These are phyloP conservation scores for human (Homo sapiens) DNA, from an alignment of 2,113 vertebrate species.

Conservation along the genomic window DNA sequence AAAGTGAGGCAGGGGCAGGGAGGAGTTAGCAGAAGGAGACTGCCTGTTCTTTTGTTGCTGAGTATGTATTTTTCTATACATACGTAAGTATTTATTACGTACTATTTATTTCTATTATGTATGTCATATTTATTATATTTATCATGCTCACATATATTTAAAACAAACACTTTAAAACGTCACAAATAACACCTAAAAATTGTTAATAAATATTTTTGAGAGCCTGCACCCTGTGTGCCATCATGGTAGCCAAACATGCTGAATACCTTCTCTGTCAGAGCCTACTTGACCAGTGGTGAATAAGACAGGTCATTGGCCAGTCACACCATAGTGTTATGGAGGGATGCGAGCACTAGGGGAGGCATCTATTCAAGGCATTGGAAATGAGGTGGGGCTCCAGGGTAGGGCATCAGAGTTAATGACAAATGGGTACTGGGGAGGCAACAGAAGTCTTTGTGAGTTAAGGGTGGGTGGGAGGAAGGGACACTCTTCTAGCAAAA, in stretches of 20 bases:
- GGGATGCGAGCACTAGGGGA: accelerated
- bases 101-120: neutral
- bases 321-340: accelerated
- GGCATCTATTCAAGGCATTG: accelerated
- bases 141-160: neutral
- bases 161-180: neutral
- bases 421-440: neutral
- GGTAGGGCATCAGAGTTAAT: neutral
- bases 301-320: neutral
- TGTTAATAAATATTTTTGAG: neutral
- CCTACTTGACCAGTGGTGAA: neutral
- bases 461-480: neutral
- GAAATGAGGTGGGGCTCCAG: neutral
- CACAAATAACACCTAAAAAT: neutral
- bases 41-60: neutral
- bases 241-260: neutral
- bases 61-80: neutral
- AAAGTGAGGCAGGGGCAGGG: neutral
- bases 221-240: neutral
- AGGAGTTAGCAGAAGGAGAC: neutral
- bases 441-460: neutral
- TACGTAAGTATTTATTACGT: neutral
- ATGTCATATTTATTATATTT: neutral
- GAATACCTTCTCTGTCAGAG: neutral
- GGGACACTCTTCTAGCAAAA: neutral